phyloP scores from a whole-genome alignment of 2,113 vertebrate species.

The Maccullochella peelii region DNA sequence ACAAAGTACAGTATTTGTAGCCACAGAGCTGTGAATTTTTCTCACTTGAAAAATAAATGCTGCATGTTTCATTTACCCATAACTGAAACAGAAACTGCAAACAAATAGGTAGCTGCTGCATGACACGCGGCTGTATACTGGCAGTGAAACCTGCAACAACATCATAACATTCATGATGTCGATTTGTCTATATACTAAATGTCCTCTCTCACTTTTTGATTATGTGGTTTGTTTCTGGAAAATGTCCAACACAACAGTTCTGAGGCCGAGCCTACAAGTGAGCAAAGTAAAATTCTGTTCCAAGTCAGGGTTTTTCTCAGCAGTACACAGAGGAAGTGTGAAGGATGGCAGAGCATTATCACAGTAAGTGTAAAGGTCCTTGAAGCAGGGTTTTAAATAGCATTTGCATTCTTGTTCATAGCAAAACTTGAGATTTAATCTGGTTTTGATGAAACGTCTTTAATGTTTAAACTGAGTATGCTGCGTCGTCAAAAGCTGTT shows the following conservation, averaged over 20 bases:
- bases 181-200: background rate
- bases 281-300: background rate
- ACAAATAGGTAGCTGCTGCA: background rate
- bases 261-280: background rate
- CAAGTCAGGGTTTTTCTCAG: constrained; percentile 1
- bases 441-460: background rate
- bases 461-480: too few species aligned
- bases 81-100: background rate
- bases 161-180: background rate
- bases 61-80: background rate
- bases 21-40: background rate
- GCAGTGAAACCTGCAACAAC: background rate
- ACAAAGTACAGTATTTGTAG: background rate
- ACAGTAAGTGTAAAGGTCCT: background rate
- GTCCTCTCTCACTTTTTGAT: background rate
- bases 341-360: background rate
- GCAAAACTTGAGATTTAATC: background rate
- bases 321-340: background rate
- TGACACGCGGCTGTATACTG: background rate
- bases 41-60: background rate
- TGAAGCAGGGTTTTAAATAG: background rate
- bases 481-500: background rate
- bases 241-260: background rate
- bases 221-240: constrained; percentile 4
- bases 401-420: background rate